Conservation (phyloP, 2,797 vertebrate species). For the Cichlasoma orientale region DNA sequence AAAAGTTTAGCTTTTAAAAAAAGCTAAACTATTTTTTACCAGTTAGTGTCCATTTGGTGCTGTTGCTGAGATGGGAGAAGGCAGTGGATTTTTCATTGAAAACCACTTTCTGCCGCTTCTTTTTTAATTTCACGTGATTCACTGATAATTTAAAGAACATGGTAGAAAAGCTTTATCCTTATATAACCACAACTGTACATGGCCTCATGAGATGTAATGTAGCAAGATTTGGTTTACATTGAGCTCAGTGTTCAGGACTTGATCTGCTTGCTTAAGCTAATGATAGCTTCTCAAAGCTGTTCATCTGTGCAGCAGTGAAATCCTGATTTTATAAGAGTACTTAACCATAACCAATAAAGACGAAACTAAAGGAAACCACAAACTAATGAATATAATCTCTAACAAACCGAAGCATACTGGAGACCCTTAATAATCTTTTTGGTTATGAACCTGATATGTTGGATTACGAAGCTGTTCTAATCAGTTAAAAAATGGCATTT, state of each 20-base stretch:
- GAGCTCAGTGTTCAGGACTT: neutral
- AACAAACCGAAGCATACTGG: neutral
- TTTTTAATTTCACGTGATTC: neutral
- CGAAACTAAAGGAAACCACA: neutral
- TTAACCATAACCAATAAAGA: neutral
- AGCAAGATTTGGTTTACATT: neutral
- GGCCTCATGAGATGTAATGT: neutral
- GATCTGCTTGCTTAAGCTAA: neutral
- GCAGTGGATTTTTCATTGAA: neutral
- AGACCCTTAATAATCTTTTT: neutral
- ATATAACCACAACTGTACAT: neutral
- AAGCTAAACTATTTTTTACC: too few relatives aligned
- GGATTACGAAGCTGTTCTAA: slow-evolving; percentile 1
- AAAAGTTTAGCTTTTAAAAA: too few relatives aligned
- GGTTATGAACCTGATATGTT: neutral
- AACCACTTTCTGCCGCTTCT: neutral
- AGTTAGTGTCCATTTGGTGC: too few relatives aligned
- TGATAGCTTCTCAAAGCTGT: neutral
- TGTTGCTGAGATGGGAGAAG: neutral
- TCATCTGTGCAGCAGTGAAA: neutral
- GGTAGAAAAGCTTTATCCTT: neutral
- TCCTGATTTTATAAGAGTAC: neutral
- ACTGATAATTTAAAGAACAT: neutral
- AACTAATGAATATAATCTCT: neutral
- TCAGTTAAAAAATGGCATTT: slow-evolving; percentile 26